These are phyloP conservation scores for Petromus typicus DNA, from an alignment of 2,113 vertebrate genomes.

Conservation along the genomic window DNA sequence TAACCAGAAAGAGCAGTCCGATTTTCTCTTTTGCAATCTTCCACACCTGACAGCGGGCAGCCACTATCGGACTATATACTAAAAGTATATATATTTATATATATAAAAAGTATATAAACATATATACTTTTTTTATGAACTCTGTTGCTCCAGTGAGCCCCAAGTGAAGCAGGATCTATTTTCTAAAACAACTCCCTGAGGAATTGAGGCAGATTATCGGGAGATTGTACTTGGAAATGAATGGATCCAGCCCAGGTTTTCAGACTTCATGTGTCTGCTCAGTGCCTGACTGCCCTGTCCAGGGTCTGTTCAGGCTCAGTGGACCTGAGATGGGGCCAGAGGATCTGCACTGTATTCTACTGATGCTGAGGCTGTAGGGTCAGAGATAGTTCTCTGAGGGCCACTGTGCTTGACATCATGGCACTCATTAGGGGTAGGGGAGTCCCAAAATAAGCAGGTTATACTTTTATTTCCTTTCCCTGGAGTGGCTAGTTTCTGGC, in stretches of 20 bases:
- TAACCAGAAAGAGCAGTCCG: neutral
- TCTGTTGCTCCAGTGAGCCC: neutral
- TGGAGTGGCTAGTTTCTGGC: neutral
- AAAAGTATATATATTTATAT: neutral
- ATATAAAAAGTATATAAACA: neutral
- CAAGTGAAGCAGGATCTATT: neutral
- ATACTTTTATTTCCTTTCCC: accelerated
- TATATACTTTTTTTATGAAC: neutral
- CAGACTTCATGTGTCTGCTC: accelerated
- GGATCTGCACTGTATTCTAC: neutral
- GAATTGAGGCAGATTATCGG: neutral
- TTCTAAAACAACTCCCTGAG: neutral
- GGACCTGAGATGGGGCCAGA: accelerated
- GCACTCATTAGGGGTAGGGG: accelerated
- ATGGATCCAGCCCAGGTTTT: neutral
- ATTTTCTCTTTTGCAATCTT: neutral
- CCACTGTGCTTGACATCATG: neutral
- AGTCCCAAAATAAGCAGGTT: neutral
- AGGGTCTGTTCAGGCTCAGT: accelerated
- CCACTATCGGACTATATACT: neutral
- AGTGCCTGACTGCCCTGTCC: too few species aligned
- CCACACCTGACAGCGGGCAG: neutral
- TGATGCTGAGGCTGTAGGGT: too few species aligned
- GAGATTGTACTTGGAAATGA: neutral
- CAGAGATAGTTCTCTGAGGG: accelerated